phyloP scores from a whole-genome alignment of 23 tunicate genomes.

The Halocynthia roretzi region DNA sequence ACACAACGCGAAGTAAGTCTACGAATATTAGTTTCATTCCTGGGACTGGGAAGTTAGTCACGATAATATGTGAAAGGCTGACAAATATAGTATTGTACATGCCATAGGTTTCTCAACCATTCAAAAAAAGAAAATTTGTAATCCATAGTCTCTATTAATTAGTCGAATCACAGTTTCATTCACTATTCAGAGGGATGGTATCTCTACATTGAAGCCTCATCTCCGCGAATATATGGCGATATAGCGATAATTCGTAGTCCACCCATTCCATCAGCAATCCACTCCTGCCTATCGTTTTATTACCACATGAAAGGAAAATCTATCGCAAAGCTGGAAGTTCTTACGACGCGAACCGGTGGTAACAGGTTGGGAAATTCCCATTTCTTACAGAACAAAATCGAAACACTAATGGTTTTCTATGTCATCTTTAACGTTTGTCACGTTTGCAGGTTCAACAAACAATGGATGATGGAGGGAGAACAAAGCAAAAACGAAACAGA shows the following conservation, averaged over 20 bases:
- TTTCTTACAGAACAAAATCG: neutral
- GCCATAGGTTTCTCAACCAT: too few species aligned
- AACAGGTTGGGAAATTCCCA: conserved; percentile 19
- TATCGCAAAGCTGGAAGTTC: conserved; percentile 64
- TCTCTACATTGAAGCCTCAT: conserved; percentile 77
- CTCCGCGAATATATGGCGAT: conserved; percentile 40
- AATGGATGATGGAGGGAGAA: conserved; percentile 48
- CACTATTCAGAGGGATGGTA: conserved; percentile 67
- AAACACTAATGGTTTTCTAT: neutral
- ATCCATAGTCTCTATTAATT: too few species aligned
- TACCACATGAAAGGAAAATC: conserved; percentile 81
- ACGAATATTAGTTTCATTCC: neutral
- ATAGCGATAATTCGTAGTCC: conserved; percentile 64
- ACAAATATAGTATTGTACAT: too few species aligned
- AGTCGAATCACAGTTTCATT: neutral
- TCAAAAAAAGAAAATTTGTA: too few species aligned
- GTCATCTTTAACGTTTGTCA: neutral
- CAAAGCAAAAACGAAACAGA: conserved; percentile 64
- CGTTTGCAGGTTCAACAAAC: conserved; percentile 29
- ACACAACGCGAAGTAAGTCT: conserved; percentile 62
- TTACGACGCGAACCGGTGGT: conserved; percentile 23
- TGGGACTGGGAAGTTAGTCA: neutral
- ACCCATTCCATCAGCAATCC: conserved; percentile 19
- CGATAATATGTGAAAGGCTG: too few species aligned
- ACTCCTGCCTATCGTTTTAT: conserved; percentile 46